Percentiles rank a stretch among this genome's conserved stretches.
Conservation (phyloP, 2,113 vertebrate species). For the Solea senegalensis region DNA sequence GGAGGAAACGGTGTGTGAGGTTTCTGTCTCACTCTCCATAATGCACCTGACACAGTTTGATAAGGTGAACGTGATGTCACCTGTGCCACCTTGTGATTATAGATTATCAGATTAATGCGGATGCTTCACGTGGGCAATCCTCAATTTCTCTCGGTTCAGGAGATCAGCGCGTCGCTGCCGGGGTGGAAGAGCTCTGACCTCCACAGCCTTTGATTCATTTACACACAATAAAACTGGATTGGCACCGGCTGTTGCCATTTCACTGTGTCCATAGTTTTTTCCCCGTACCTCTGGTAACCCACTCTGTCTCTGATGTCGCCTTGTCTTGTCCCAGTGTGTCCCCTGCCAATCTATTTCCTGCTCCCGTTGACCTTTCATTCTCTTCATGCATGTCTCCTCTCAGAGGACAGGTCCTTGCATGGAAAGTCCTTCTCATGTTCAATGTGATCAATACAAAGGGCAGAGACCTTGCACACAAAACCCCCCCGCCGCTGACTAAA, state of each 20-base stretch:
- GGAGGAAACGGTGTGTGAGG: slow-evolving; percentile 28
- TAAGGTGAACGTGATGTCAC: slow-evolving; percentile 66
- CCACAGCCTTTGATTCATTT: slow-evolving; percentile 66
- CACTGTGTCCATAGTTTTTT: slow-evolving; percentile 50
- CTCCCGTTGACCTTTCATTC: slow-evolving; percentile 71
- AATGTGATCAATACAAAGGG: slow-evolving; percentile 77
- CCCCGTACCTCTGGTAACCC: slow-evolving; percentile 29
- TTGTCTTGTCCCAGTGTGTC: slow-evolving; percentile 51
- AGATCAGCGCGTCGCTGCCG: slow-evolving; percentile 61
- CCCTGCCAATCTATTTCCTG: slow-evolving; percentile 60
- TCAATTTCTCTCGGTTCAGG: slow-evolving; percentile 69
- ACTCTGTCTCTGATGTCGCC: slow-evolving; percentile 48
- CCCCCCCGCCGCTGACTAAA: slow-evolving; percentile 62
- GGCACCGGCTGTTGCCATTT: slow-evolving; percentile 42
- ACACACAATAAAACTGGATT: slow-evolving; percentile 66
- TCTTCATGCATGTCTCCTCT: slow-evolving; percentile 63
- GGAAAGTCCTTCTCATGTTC: slow-evolving; percentile 64
- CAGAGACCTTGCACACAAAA: slow-evolving; percentile 70
- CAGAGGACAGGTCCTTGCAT: slow-evolving; percentile 59
- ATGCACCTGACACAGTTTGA: slow-evolving; percentile 67
- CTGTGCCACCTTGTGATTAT: slow-evolving; percentile 61
- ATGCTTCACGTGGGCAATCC: slow-evolving; percentile 60
- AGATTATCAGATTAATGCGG: slow-evolving; percentile 74
- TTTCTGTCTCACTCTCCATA: slow-evolving; percentile 42
- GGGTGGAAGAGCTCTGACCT: slow-evolving; percentile 68